Base-by-base conservation (phyloP, 2,113 vertebrate genomes). In the Xiphophorus couchianus region DNA sequence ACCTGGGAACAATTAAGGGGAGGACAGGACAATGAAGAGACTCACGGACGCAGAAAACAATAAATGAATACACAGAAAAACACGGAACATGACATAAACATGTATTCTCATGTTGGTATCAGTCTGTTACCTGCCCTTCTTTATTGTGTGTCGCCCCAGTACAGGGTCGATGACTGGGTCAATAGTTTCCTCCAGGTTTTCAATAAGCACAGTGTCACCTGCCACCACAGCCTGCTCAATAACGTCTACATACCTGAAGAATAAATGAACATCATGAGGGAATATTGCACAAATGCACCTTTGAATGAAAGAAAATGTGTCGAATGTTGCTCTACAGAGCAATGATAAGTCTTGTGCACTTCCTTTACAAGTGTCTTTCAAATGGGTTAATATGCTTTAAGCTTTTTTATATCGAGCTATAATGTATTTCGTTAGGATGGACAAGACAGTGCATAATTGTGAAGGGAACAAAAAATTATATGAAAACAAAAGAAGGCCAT, bases 161-260 rank as follows among this genome's bases (percentile, higher is more conserved):
- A 95, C 78, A 28, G 94, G 85, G 74, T 95, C 94, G 74, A 96
- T 92, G 66, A 95, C 80, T 25, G 93, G 94, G 81, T 94, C 89
- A 28, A 93, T 91, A 0, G 88, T 94, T 92, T 96, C 94, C 86
- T 94, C 89, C 0, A 95, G 87, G 80, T 94, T 96, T 81, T 95
- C 93, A 54, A 95, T 94, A 74, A 94, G 93, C 84, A 95, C 90
- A 2, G 91, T 91, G 42, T 91, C 87, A 54, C 93, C 94, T 66
- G 88, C 87, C 75, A 95, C 91, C 69, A 95, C 93, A 31, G 93
- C 93, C 64, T 94, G 89, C 68, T 95, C 92, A 78, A 92, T 95
- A 66, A 94, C 79, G 69, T 96, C 95, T 5, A 96, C 68, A 3
- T 92, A 94, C 4, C 92, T 95, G 63, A 19, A 84, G 67, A 33